Base-by-base conservation (phyloP, 2,888 invertebrate species). In the Folsomia candida region DNA sequence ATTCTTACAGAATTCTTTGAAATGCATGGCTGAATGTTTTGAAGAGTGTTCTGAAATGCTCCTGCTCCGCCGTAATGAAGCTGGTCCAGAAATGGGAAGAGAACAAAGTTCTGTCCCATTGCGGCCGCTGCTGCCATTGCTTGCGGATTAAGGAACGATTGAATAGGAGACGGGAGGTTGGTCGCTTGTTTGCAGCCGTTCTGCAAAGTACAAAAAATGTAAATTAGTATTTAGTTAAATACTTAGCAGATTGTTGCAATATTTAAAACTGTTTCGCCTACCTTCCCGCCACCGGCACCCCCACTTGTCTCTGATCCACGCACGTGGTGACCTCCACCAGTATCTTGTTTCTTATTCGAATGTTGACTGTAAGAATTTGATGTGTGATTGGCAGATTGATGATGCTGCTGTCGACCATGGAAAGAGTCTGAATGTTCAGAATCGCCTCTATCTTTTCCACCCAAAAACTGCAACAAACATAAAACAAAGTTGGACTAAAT, bases 1-100 rank as follows among this genome's bases (percentile, higher is more conserved):
- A n/a, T n/a, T n/a, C 76, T 76, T 73, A 80, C 80, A 74, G 77
- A 77, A 71, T 78, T 80, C 65, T 80, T 80, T 29, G 76, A 78
- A 51, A 79, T 67, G 68, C 78, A 80, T 11, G 80, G 80, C 62
- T 80, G 80, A 78, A 80, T 80, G 51, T 74, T 76, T 69, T 79
- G 79, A 47, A 79, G 76, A 22, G 77, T 76, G 37, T 73, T 72
- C 28, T 76, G 76, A 70, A 78, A 76, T 29, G 74, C 78, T 67
- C 78, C 79, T 22, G 73, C 66, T 28, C 76, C 71, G 58, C 76
- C 74, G 62, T 78, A 76, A 69, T 78, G 79, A 47, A 80, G 67
- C 63, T 78, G 78, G 73, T 80, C 80, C 67, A 78, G 62, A 68
- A 80, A 80, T 58, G 80, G 80, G 64, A 80, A 80, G 24, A 80